Percentiles rank a stretch among this genome's conserved stretches.
phyloP scores from a whole-genome alignment of 2,888 invertebrate genomes.

The Thymelicus acteon region DNA sequence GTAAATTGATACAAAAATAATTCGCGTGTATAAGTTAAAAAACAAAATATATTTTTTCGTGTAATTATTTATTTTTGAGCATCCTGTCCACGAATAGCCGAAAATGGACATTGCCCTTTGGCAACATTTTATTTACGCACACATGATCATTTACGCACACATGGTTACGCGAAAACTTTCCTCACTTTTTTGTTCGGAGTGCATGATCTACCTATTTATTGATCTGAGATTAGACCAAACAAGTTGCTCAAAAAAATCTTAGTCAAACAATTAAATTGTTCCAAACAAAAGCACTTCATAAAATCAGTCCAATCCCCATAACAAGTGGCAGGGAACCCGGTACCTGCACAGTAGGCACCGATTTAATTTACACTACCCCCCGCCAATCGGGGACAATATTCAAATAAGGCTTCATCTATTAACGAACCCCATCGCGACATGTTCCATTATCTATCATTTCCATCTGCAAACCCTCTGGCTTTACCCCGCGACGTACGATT shows the following conservation, averaged over 20 bases:
- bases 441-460: conserved; percentile 76
- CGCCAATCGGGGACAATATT: conserved; percentile 77
- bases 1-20: no score
- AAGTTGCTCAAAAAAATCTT: not conserved
- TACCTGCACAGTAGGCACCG: conserved; percentile 70
- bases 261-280: conserved; percentile 8
- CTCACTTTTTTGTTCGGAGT: no score
- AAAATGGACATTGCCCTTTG: no score
- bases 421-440: conserved; percentile 76
- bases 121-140: no score
- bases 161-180: no score
- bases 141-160: no score
- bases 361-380: conserved; percentile 80
- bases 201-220: no score
- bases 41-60: no score
- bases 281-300: conserved; percentile 32
- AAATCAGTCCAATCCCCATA: conserved; percentile 30
- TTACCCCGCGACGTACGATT: conserved; percentile 46
- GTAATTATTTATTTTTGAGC: no score
- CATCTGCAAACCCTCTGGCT: conserved; percentile 70
- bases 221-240: conserved; percentile 20
- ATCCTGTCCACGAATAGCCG: no score
- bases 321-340: conserved; percentile 23
- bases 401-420: conserved; percentile 83
- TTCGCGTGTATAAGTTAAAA: no score